Base-by-base conservation (phyloP, 2,113 vertebrate species). In the Rhinopithecus roxellana region DNA sequence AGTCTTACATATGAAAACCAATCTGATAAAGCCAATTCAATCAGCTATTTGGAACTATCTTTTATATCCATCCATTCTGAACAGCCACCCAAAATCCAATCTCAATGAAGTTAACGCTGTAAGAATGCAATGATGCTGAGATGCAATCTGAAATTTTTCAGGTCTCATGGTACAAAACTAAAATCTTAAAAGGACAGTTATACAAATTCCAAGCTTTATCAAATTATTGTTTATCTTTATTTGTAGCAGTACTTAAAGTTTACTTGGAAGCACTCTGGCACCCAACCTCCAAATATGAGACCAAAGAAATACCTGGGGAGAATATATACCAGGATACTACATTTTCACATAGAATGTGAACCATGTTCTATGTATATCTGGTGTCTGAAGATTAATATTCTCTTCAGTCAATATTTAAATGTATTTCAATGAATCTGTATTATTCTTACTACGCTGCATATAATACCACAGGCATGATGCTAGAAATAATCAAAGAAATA, bases 321-420 rank as follows among this genome's bases (percentile, higher is more conserved):
- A 92, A 90, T 5, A 35, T 3, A 79, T 35, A 67, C 13, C 30
- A 82, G 16, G 22, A 83, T n/a, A 45, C 11, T 4, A 40, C 3
- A 38, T 70, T 85, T 82, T 77, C 40, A 93, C 38, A 81, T 0
- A 91, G 8, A 52, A 80, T 45, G 72, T 50, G n/a, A 85, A 16
- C 18, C 30, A 64, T 45, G 43, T 27, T 75, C 30, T 79, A 87
- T 4, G 43, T 12, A 30, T 48, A 77, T n/a, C 13, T 83, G 6
- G 12, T n/a, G 8, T 78, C 30, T 93, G 4, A 94, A 80, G 61
- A 77, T 92, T 75, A 77, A 72, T 89, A 91, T 13, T 93, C 25
- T 89, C 90, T 80, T 95, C 35, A 84, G 27, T 27, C 43, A 70
- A 72, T 84, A 64, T 72, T 77, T 93, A 93, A 90, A 30, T 81